Percentiles rank a stretch among this genome's conserved stretches.
Evolutionary conservation across 1,140 invertebrate genomes (phyloP).

Genomic region (Homalodisca vitripennis): DNA sequence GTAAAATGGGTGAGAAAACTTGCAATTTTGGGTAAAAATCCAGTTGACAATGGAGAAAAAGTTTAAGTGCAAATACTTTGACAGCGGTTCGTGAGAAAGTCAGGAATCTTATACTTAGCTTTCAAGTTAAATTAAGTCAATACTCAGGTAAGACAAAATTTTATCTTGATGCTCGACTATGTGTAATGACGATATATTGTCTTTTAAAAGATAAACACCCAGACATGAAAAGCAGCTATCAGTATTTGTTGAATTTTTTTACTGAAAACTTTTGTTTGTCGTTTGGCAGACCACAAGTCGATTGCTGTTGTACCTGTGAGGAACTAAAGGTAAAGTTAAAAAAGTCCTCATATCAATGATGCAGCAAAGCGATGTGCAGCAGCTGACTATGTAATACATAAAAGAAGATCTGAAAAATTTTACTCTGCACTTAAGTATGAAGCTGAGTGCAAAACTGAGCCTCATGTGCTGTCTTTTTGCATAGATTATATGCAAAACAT

Average conservation of each 20-base stretch:
- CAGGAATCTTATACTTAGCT: constrained; percentile 22
- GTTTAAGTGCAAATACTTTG: constrained; percentile 28
- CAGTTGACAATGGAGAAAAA: constrained; percentile 32
- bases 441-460: constrained; percentile 35
- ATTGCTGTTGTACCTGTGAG: constrained; percentile 34
- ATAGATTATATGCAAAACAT: constrained; percentile 48
- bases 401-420: constrained; percentile 41
- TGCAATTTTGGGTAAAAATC: neutral
- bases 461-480: constrained; percentile 35
- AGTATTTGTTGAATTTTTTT: too few relatives aligned
- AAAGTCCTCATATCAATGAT: constrained; percentile 34
- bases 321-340: constrained; percentile 31
- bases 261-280: too few relatives aligned
- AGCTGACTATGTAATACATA: constrained; percentile 42
- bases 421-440: constrained; percentile 41
- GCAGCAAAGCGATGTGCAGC: constrained; percentile 40
- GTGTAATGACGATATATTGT: constrained; percentile 43
- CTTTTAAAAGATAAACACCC: constrained; percentile 38
- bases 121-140: neutral
- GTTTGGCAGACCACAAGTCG: constrained; percentile 38
- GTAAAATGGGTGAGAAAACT: constrained; percentile 29
- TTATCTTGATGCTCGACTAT: constrained; percentile 43
- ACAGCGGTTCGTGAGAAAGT: constrained; percentile 18
- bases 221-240: neutral
- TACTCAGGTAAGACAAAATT: constrained; percentile 37